These are phyloP conservation scores for Myotis brandtii DNA, from an alignment of 2,113 vertebrate genomes.

Conservation along the genomic window DNA sequence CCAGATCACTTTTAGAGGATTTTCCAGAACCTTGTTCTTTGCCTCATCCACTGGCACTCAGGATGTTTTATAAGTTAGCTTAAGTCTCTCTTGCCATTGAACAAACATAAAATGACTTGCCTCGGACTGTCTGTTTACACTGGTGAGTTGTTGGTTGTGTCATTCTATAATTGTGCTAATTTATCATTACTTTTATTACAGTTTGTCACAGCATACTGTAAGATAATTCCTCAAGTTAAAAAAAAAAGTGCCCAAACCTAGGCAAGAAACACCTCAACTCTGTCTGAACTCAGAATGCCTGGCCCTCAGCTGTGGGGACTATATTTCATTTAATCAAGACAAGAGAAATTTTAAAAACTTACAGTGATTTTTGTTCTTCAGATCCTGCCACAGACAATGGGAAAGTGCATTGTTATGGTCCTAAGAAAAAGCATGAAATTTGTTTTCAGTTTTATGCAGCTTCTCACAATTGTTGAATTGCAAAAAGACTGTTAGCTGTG, in stretches of 20 bases:
- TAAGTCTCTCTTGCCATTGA: not conserved
- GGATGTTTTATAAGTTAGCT: not conserved
- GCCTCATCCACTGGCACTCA: not conserved
- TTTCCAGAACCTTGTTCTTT: not conserved
- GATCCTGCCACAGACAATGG: not conserved
- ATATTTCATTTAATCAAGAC: not conserved
- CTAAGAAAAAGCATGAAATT: not conserved
- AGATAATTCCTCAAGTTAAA: not conserved
- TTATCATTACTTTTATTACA: not conserved
- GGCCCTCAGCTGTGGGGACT: not conserved
- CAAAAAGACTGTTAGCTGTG: not conserved
- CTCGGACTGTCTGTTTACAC: not conserved
- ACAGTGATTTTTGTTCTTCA: not conserved
- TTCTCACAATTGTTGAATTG: not conserved
- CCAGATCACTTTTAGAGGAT: not conserved
- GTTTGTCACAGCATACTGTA: not conserved
- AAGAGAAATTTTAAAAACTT: not conserved
- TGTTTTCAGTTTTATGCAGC: not conserved
- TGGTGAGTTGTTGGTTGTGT: not conserved
- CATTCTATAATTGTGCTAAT: not conserved
- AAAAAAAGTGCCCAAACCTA: not conserved
- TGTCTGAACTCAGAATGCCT: not conserved
- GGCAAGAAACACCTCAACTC: not conserved
- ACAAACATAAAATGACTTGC: not conserved
- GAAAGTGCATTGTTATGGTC: constrained; percentile 8